Evolutionary conservation across 2,888 invertebrate species (phyloP), one percentile per base, ranked within the genome.

Genomic region (Crocallis elinguaria): DNA sequence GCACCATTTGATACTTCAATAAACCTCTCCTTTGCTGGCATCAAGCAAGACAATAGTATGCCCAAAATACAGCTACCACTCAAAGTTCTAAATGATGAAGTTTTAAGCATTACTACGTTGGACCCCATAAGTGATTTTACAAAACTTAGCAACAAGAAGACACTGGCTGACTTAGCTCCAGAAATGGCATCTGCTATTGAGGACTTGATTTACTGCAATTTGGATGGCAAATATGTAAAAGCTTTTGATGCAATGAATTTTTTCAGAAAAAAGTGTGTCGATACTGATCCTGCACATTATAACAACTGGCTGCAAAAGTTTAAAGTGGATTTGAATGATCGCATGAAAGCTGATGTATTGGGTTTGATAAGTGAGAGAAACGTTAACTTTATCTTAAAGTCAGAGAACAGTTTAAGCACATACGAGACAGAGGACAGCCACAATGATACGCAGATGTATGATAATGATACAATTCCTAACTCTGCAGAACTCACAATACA

Each of bases 91-190:
- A n/a, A 19, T 19, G 45, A 46, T 21, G 64, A 69, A 44, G 66
- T 78, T n/a, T 75, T 63, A 21, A 77, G 67, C 44, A 92, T 95
- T 44, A 93, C 95, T 0, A 92, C 94, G 5, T 73, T 93, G 1
- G 92, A 92, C 21, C 95, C 95, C 0, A 86, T 93, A 3, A 88
- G 89, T 45, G 95, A 95, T 73, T 95, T 93, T 64, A 78, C 78
- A 57, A 67, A 71, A 13, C 83, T 95, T 46, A 75, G 84, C 39
- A 71, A 73, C 9, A 72, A 79, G 64, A 86, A 83, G 55, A 57
- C 75, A 16, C 56, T 85, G 3, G 54, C 48, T 33, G 81, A 84
- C 1, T 60, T 92, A 1, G 69, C 76, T 36, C 41, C 71, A 45
- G 80, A 86, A 66, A 83, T 92, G 78, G 68, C 71, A 25, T 80